phyloP scores from a whole-genome alignment of 2,888 invertebrate genomes.

The Mythimna albipuncta region DNA sequence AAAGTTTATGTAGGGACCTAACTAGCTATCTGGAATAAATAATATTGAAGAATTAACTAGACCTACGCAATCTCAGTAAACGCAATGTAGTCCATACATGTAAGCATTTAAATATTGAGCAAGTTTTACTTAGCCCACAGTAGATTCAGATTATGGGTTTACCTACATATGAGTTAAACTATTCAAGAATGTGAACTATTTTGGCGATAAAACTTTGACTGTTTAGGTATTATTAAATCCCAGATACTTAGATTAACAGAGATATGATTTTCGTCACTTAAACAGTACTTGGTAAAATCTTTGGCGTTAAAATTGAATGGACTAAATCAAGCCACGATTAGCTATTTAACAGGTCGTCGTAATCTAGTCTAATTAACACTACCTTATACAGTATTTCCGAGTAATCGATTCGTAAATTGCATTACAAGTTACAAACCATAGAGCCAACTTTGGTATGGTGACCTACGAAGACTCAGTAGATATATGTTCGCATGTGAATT shows the following conservation, averaged over 20 bases:
- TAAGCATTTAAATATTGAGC: conserved; percentile 36
- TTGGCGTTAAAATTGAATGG: neutral
- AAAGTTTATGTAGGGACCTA: neutral
- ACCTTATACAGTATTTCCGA: neutral
- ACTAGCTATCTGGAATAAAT: neutral
- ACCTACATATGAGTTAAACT: conserved; percentile 18
- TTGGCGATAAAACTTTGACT: neutral
- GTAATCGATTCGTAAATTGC: neutral
- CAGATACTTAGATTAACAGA: neutral
- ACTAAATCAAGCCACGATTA: neutral
- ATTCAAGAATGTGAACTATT: conserved; percentile 28
- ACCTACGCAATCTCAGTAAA: conserved; percentile 13
- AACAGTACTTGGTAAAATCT: neutral
- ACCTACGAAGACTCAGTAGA: neutral
- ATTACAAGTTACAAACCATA: neutral
- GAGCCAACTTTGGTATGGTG: neutral
- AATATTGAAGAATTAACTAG: neutral
- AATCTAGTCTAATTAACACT: neutral
- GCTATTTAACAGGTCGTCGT: neutral
- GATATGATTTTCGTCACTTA: neutral
- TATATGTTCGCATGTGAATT: conserved; percentile 11
- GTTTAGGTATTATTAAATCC: neutral
- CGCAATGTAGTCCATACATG: neutral
- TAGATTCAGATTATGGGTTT: neutral
- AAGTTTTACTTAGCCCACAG: conserved; percentile 8